phyloP scores from a whole-genome alignment of 2,113 vertebrate species.

The Rousettus leschenaultii region DNA sequence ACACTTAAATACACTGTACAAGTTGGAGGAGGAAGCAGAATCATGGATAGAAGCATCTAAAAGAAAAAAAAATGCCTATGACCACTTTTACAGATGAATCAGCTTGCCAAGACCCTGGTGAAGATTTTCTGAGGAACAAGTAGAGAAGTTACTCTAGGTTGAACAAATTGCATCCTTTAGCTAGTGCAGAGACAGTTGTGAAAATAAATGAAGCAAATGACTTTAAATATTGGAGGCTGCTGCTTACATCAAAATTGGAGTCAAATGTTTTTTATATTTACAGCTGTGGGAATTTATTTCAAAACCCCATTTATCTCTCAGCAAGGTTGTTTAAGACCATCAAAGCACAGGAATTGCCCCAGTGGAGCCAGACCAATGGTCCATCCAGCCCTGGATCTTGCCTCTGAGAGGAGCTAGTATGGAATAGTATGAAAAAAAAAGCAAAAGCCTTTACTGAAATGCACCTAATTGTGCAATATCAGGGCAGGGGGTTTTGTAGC shows the following conservation, averaged over 20 bases:
- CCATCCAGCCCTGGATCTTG: constrained; percentile 68
- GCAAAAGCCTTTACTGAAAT: constrained; percentile 61
- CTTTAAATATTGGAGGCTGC: constrained; percentile 59
- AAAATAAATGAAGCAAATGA: constrained; percentile 61
- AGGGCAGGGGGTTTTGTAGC: constrained; percentile 65
- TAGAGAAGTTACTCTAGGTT: constrained; percentile 2
- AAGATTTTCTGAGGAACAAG: neutral
- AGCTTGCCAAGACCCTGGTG: neutral
- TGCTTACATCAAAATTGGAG: constrained; percentile 54
- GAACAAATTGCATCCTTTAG: neutral
- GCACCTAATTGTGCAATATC: constrained; percentile 75
- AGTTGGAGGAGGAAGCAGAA: neutral
- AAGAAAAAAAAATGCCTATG: neutral
- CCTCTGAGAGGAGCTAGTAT: constrained; percentile 68
- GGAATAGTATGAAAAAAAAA: constrained; percentile 36
- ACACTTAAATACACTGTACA: neutral
- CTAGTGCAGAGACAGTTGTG: neutral
- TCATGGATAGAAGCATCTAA: neutral
- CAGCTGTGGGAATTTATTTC: constrained; percentile 67
- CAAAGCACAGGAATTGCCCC: constrained; percentile 45
- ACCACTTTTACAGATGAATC: neutral
- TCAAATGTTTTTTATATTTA: constrained; percentile 68
- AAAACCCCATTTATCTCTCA: constrained; percentile 73
- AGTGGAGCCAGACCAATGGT: constrained; percentile 70
- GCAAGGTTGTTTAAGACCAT: constrained; percentile 72